phyloP scores from a whole-genome alignment of 2,888 invertebrate species.

The Acronicta aceris region DNA sequence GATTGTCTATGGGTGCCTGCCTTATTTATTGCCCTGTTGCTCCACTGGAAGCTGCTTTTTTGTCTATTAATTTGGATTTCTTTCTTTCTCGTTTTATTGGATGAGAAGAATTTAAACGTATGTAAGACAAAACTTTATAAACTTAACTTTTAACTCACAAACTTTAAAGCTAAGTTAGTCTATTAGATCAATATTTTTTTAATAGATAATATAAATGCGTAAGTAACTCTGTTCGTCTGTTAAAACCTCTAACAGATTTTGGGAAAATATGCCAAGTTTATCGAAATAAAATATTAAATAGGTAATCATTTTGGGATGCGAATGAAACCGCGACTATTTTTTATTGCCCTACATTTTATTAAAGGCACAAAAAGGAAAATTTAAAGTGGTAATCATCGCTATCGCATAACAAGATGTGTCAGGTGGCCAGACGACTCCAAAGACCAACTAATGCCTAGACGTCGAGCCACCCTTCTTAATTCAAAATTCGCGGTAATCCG shows the following conservation, averaged over 20 bases:
- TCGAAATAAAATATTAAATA: no score
- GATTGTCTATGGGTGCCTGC: constrained; percentile 47
- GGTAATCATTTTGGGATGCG: no score
- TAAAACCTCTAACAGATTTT: no score
- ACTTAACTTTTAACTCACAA: background rate
- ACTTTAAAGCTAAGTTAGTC: background rate
- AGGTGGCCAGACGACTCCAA: constrained; percentile 28
- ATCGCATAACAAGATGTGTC: constrained; percentile 28
- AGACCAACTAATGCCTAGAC: constrained; percentile 40
- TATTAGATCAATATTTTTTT: no score
- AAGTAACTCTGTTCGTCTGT: no score
- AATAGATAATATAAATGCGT: no score
- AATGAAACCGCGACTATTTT: no score
- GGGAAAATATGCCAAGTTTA: no score
- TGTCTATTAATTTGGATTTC: constrained; percentile 27
- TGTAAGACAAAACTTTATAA: background rate
- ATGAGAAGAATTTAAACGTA: background rate
- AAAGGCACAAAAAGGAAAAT: background rate
- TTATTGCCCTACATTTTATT: background rate
- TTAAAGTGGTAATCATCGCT: constrained; percentile 20
- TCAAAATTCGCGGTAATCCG: constrained; percentile 57
- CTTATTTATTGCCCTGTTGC: constrained; percentile 49
- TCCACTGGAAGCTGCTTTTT: constrained; percentile 25
- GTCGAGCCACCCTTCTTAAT: constrained; percentile 41
- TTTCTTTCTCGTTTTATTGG: background rate